Evolutionary conservation across 1,140 invertebrate genomes (phyloP).

Genomic region (Lineus longissimus): DNA sequence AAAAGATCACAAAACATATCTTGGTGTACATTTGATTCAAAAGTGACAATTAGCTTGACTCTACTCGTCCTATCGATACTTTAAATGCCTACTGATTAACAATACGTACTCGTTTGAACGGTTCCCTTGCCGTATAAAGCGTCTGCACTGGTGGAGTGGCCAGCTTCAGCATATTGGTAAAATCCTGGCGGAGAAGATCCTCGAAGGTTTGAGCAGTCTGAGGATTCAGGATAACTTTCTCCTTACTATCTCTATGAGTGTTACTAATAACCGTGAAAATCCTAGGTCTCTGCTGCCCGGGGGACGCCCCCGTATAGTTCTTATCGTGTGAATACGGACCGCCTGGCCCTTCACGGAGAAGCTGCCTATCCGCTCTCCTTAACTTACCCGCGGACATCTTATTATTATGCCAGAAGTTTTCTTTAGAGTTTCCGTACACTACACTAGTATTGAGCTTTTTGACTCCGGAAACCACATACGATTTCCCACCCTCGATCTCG

Average conservation of each 20-base stretch:
- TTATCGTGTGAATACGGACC: background rate
- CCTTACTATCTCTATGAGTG: conserved; percentile 30
- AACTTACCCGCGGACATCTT: conserved; percentile 23
- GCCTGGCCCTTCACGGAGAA: conserved; percentile 20
- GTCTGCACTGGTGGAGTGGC: conserved; percentile 29
- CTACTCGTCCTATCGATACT: background rate
- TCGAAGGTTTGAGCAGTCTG: conserved; percentile 89
- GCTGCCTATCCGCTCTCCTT: conserved; percentile 25
- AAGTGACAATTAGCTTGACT: background rate
- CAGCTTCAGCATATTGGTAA: conserved; percentile 35
- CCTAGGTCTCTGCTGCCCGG: conserved; percentile 19
- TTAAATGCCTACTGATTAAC: too few species aligned
- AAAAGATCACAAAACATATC: too few species aligned
- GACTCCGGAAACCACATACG: conserved; percentile 77
- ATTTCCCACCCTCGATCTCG: conserved; percentile 82
- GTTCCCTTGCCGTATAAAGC: conserved; percentile 36
- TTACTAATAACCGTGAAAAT: conserved; percentile 46
- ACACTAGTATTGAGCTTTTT: conserved; percentile 65
- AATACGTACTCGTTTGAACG: conserved; percentile 37
- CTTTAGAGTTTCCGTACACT: conserved; percentile 33
- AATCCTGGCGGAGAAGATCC: conserved; percentile 78
- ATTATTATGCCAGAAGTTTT: conserved; percentile 33
- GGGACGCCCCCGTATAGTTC: background rate
- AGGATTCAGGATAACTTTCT: conserved; percentile 71
- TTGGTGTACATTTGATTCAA: too few species aligned